Percentiles rank a stretch among this genome's conserved stretches.
These are phyloP conservation scores for Vireo griseus DNA, from an alignment of 2,797 vertebrate species.

Conservation along the genomic window DNA sequence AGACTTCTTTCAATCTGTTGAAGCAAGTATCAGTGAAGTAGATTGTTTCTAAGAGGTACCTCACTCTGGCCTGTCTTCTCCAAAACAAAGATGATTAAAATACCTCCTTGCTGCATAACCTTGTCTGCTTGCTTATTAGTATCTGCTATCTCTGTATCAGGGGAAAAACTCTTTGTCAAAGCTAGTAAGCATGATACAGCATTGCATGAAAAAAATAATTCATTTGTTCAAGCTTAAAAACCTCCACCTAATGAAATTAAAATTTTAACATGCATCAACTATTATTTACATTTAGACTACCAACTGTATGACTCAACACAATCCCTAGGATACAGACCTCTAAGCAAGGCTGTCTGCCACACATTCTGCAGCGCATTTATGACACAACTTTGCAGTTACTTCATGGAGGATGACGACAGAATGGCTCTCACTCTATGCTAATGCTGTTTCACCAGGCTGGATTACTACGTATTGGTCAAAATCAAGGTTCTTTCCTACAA, in stretches of 20 bases:
- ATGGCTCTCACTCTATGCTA: not conserved
- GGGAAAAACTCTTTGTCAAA: not conserved
- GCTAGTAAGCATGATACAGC: not conserved
- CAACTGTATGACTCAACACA: not conserved
- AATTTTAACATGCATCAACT: not conserved
- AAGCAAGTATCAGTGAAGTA: not conserved
- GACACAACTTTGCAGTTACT: not conserved
- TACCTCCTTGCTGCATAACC: not conserved
- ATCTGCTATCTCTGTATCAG: not conserved
- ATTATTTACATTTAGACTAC: constrained; percentile 2
- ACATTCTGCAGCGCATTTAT: not conserved
- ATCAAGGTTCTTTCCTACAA: not conserved
- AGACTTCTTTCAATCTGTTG: not conserved
- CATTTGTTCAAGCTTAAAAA: not conserved
- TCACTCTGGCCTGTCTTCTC: not conserved
- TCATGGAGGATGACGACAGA: not conserved
- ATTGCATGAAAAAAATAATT: not conserved
- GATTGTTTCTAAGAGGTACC: not conserved
- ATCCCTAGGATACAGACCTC: not conserved
- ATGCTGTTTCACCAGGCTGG: not conserved
- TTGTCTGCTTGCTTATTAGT: not conserved
- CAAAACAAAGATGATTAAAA: constrained; percentile 11
- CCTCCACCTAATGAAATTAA: not conserved
- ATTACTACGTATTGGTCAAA: not conserved
- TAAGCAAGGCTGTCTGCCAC: not conserved